Base-by-base conservation (phyloP, 1,140 invertebrate species). In the Melipona quadrifasciata region DNA sequence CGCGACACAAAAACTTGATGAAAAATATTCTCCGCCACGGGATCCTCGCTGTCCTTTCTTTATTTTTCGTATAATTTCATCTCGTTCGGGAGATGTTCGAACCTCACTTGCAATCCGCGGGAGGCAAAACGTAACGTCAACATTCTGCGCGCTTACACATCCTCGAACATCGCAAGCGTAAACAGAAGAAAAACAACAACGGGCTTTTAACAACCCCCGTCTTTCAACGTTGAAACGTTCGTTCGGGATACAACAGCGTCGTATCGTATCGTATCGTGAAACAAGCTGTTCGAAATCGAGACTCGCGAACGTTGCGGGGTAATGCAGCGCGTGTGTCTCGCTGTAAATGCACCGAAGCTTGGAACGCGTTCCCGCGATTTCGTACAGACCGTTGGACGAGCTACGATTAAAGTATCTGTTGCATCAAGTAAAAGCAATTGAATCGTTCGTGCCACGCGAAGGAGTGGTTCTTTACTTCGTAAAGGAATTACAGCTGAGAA, bases 301-400 rank as follows among this genome's bases (percentile, higher is more conserved):
- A 3, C 53, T 47, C 53, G 17, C 4, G 27, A 55, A 31, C 2
- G 21, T 21, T 34, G 17, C 10, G 1, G 10, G 16, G 24, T 47
- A 16, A 8, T 47, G 39, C 19, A 47, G 8, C 21, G 31, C 8
- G 8, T 57, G n/a, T 21, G 12, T 58, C 24, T 17, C 39, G 17
- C 27, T 16, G 27, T 67, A 51, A 76, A 16, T 21, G 67, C 77
- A 55, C 39, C 39, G 39, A 68, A 79, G 51, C 61, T 78, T 78
- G 31, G 61, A n/a, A 12, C 58, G 58, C 47, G 39, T 68, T 68
- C 55, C 51, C n/a, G 14, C 64, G 39, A 31, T 65, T 78, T 24
- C 64, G 17, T 34, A 3, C 47, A 76, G 34, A 16, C 34, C 34
- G 34, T 76, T 76, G 47, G 61, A 31, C 27, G 21, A 21, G 6